phyloP scores from a whole-genome alignment of 2,888 invertebrate genomes.

The Apodemia zela region DNA sequence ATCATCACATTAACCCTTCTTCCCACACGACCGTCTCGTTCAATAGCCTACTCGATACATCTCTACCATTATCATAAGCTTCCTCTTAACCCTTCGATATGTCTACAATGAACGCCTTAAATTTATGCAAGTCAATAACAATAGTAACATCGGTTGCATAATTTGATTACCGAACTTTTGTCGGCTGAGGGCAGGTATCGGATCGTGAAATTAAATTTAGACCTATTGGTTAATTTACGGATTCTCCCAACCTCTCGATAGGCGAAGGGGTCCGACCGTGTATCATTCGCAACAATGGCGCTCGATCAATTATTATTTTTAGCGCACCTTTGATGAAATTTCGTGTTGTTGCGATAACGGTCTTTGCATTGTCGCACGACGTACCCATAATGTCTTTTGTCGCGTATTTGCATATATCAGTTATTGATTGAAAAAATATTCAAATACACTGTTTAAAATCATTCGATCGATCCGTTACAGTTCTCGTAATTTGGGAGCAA shows the following conservation, averaged over 20 bases:
- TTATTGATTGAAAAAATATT: constrained; percentile 80
- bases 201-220: constrained; percentile 78
- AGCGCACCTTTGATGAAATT: constrained; percentile 75
- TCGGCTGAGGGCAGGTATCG: constrained; percentile 71
- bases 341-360: constrained; percentile 74
- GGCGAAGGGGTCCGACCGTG: constrained; percentile 52
- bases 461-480: constrained; percentile 73
- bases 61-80: constrained; percentile 60
- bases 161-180: constrained; percentile 77
- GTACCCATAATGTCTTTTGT: constrained; percentile 58
- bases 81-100: constrained; percentile 63
- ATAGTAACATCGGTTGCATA: constrained; percentile 75
- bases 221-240: constrained; percentile 78
- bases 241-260: constrained; percentile 65
- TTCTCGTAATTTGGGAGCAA: constrained; percentile 51
- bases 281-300: constrained; percentile 69
- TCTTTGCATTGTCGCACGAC: constrained; percentile 63
- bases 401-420: constrained; percentile 72
- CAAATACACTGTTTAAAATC: constrained; percentile 65
- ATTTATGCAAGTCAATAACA: constrained; percentile 74
- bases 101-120: constrained; percentile 69
- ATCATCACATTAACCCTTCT: constrained; percentile 71
- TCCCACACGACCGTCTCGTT: constrained; percentile 66
- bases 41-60: constrained; percentile 66
- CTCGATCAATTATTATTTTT: constrained; percentile 77